Base-by-base conservation (phyloP, 53 echinoderm and acorn worm genomes). In the Holothuria leucospilota region DNA sequence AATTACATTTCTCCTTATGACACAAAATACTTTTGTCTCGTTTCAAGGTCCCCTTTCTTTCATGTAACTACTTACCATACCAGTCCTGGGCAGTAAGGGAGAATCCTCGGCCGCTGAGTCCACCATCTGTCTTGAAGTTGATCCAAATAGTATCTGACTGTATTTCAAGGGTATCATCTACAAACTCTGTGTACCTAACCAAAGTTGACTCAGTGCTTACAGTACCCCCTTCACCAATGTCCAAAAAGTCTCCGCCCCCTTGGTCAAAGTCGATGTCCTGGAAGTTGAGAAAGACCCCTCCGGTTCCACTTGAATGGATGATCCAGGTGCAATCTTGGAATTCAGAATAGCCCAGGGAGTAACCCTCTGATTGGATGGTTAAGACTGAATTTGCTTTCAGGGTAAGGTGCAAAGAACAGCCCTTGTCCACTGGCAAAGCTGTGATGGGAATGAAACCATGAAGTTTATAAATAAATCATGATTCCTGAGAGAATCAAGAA, bases 271-370 rank as follows among this genome's bases (percentile, higher is more conserved):
- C 81, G 42, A 67, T 62, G 39, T 74, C 34, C 84, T 78, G 58
- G 49, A 91, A 59, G 60, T 18, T 59, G 60, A 91, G 39, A 62
- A 59, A 63, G 64, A 29, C 70, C 73, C 34, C 65, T 15, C 72
- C 63, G 21, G 60, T 42, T 30, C 56, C 39, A 49, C 49, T 49
- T 15, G 56, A 77, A 13, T 67, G 69, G 46, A 96, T 60, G 56
- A 85, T 27, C 83, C 88, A 93, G 51, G 66, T 81, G 56, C 96
- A 96, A 61, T 84, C 71, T 29, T 88, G 89, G 90, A 91, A 82
- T 62, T 94, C 81, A 20, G 84, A 77, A 82, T 96, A 93, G 26
- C 86, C 81, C 23, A 82, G 89, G 59, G 91, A 87, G 88, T 93
- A 96, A 20, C 92, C 90, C 21, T 71, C 83, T 26, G 96, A 93